Evolutionary conservation across 2,113 vertebrate species (phyloP), one percentile per base, ranked within the genome.

Genomic region (Toxotes chatareus): DNA sequence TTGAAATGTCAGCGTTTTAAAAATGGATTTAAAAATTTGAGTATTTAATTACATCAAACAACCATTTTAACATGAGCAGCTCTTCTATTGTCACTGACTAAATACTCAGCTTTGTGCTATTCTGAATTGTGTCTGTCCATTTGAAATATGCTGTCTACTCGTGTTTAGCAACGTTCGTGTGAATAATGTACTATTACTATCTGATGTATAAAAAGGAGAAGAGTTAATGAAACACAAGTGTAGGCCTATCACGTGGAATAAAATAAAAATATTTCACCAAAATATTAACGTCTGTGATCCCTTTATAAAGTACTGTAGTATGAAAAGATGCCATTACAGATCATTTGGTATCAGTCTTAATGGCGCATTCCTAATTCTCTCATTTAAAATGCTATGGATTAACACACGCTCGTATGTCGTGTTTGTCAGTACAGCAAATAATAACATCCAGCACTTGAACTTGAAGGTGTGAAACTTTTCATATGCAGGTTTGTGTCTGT

Each of bases 111-210:
- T 96, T 95, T 96, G 95, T 97, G 94, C 94, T 95, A 84, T 95
- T 94, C 94, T 93, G 91, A 95, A 94, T 93, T 93, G 96, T 97
- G 95, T 96, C 91, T 94, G 93, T 94, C 94, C 89, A 92, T 94
- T 95, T 93, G 93, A 95, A 96, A 95, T 95, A 94, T 91, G 94
- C 95, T 95, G 96, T 96, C 96, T 95, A 94, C 92, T 96, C 95
- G 96, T 97, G 96, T 97, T 97, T 96, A 96, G 96, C 95, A 83
- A 91, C 93, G 93, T 96, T 95, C 93, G 95, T 96, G 96, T 97
- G 95, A 96, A 95, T 96, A 96, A 95, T 93, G 93, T 95, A 94
- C 90, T 95, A 94, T 95, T 95, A 95, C 87, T 96, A 95, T 94
- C 95, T 96, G 96, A 94, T 96, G 96, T 97, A 95, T 93, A 95